Evolutionary conservation across 1,140 invertebrate species (phyloP).

Genomic region (Pristionchus pacificus): DNA sequence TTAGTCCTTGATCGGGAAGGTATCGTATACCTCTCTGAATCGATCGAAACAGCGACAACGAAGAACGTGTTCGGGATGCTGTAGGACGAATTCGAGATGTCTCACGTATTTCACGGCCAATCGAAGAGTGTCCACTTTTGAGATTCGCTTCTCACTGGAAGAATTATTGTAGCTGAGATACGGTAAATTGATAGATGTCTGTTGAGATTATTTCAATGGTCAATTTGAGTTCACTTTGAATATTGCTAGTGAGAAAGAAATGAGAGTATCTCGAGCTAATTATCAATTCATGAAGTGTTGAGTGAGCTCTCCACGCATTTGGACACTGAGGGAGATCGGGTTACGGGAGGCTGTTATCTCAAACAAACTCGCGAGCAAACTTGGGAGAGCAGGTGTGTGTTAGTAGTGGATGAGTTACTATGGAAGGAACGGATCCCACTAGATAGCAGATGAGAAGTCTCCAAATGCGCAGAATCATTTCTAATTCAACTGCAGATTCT

Average conservation of each 20-base stretch:
- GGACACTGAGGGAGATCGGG: too few relatives aligned
- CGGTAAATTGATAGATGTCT: conserved; percentile 13
- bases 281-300: too few relatives aligned
- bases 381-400: too few relatives aligned
- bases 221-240: conserved; percentile 8
- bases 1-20: too few relatives aligned
- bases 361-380: too few relatives aligned
- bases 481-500: too few relatives aligned
- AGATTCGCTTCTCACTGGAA: conserved; percentile 60
- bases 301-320: too few relatives aligned
- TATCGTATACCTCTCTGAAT: conserved; percentile 18
- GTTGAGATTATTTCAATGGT: conserved; percentile 4
- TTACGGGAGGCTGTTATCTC: too few relatives aligned
- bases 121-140: conserved; percentile 62
- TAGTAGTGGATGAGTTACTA: too few relatives aligned
- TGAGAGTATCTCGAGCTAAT: conserved; percentile 1
- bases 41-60: conserved; percentile 27
- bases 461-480: too few relatives aligned
- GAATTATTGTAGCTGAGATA: neutral
- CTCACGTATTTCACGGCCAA: conserved; percentile 61
- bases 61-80: conserved; percentile 23
- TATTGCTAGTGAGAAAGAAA: neutral
- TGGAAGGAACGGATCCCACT: too few relatives aligned
- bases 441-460: too few relatives aligned
- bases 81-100: conserved; percentile 58